Evolutionary conservation across 2,113 vertebrate genomes (phyloP).

Genomic region (Zosterops hypoxanthus): DNA sequence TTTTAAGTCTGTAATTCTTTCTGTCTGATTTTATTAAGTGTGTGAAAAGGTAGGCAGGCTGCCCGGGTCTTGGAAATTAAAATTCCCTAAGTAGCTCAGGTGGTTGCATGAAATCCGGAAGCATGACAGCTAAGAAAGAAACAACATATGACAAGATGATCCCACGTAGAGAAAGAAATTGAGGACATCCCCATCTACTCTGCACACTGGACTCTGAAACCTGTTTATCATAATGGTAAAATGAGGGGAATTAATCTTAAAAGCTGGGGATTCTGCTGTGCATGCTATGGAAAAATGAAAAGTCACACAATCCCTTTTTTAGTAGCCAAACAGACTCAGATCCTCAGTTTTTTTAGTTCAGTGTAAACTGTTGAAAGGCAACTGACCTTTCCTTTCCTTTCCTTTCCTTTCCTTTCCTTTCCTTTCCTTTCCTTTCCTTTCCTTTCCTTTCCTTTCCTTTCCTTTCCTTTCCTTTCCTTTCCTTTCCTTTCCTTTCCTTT

Average conservation of each 20-base stretch:
- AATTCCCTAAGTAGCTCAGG: conserved; percentile 34
- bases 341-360: background rate
- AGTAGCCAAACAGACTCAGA: background rate
- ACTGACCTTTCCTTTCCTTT: too few species aligned
- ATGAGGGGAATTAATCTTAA: background rate
- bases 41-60: conserved; percentile 63
- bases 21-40: conserved; percentile 73
- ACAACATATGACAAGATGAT: background rate
- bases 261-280: background rate
- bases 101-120: conserved; percentile 32
- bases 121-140: background rate
- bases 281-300: background rate
- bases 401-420: too few species aligned
- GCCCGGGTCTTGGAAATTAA: conserved; percentile 62
- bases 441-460: too few species aligned
- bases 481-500: too few species aligned
- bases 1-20: conserved; percentile 63
- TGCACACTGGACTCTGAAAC: background rate
- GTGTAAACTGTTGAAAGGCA: background rate
- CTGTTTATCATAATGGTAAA: background rate
- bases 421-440: too few species aligned
- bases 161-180: background rate
- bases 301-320: background rate
- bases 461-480: too few species aligned
- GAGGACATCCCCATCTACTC: background rate